Evolutionary conservation across 2,888 invertebrate genomes (phyloP).

Genomic region (Drosophila koepferae): DNA sequence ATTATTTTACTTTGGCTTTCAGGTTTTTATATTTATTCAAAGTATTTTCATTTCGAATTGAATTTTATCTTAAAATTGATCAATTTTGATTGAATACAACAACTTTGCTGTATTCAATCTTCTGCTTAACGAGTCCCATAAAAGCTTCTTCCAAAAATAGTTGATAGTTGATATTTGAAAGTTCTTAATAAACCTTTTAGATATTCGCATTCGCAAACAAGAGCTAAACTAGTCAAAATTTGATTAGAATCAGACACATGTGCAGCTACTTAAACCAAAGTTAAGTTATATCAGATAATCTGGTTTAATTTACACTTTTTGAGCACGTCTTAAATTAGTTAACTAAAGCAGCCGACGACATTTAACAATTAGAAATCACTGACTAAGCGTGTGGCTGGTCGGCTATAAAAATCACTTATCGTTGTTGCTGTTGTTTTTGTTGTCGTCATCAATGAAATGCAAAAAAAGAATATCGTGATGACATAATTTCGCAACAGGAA

Average conservation of each 20-base stretch:
- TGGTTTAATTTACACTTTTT: background rate
- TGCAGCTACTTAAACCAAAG: background rate
- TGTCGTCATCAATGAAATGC: constrained; percentile 52
- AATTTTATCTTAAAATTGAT: background rate
- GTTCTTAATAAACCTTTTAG: background rate
- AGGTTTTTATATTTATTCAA: background rate
- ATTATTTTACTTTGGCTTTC: background rate
- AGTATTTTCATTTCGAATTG: background rate
- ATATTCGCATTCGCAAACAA: background rate
- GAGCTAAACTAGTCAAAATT: background rate
- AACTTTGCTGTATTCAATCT: background rate
- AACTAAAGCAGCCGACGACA: constrained; percentile 18
- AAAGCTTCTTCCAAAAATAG: background rate
- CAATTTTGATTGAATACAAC: background rate
- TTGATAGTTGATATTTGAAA: background rate
- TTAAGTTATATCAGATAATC: background rate
- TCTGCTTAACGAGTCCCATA: background rate
- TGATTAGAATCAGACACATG: background rate
- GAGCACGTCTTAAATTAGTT: constrained; percentile 8
- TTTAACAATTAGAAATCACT: constrained; percentile 25
- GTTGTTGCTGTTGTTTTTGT: constrained; percentile 7
- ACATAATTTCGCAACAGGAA: constrained; percentile 63
- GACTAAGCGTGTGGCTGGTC: constrained; percentile 44
- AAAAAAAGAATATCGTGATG: constrained; percentile 57
- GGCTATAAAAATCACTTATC: constrained; percentile 22